Evolutionary conservation across 2,113 vertebrate species (phyloP).

Genomic region (Hippocampus mohnikei): DNA sequence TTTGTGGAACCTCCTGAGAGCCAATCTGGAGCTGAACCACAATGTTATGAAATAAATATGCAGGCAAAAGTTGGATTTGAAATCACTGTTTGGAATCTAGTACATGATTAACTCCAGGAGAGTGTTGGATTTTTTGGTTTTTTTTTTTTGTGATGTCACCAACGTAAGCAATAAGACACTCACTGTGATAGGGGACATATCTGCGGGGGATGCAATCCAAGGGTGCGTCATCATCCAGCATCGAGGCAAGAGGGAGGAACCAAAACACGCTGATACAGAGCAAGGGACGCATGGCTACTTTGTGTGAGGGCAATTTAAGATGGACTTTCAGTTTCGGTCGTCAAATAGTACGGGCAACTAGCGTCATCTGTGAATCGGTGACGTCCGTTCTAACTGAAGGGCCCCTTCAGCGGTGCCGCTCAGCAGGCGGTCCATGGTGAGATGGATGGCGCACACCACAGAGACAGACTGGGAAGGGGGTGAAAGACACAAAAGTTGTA

Average conservation of each 20-base stretch:
- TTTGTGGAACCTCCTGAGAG: background rate
- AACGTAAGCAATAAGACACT: slow-evolving; percentile 35
- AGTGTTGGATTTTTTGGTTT: too few species aligned
- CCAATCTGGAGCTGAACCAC: background rate
- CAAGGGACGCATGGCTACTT: slow-evolving; percentile 55
- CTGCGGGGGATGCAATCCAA: slow-evolving; percentile 50
- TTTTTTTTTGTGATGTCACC: too few species aligned
- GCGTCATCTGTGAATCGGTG: slow-evolving; percentile 55
- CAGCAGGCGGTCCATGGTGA: slow-evolving; percentile 57
- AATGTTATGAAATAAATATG: background rate
- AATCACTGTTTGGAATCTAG: too few species aligned
- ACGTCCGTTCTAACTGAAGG: slow-evolving; percentile 41
- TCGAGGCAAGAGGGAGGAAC: slow-evolving; percentile 43
- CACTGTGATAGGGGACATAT: slow-evolving; percentile 60
- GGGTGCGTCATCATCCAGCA: slow-evolving; percentile 25
- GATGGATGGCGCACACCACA: slow-evolving; percentile 58
- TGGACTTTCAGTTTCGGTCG: slow-evolving; percentile 48
- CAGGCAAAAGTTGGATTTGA: background rate
- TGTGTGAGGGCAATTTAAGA: slow-evolving; percentile 33
- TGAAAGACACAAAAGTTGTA: slow-evolving; percentile 47
- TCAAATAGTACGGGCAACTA: slow-evolving; percentile 35
- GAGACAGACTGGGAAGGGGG: slow-evolving; percentile 42
- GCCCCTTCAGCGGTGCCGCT: slow-evolving; percentile 57
- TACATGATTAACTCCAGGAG: too few species aligned
- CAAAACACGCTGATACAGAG: slow-evolving; percentile 48